A percentile compares a stretch with the other conserved stretches of the same genome.
Evolutionary conservation across 2,797 vertebrate species (phyloP).

Genomic region (Atherinosoma microstoma): DNA sequence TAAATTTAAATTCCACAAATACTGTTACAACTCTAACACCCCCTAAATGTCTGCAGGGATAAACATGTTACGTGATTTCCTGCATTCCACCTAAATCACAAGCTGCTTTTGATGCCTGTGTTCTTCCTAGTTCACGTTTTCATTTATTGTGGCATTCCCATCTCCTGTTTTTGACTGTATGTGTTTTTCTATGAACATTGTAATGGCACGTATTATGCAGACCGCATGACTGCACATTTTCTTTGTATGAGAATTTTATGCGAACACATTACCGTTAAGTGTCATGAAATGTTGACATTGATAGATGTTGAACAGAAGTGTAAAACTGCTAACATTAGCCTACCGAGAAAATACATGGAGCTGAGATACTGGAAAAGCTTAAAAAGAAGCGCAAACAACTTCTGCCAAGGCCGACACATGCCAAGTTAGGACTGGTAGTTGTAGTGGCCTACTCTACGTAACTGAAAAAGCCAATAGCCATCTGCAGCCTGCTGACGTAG

Average conservation of each 20-base stretch:
- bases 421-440: neutral
- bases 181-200: neutral
- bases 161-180: neutral
- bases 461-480: neutral
- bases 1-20: neutral
- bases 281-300: no score
- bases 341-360: neutral
- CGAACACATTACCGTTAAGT: no score
- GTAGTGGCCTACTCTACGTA: neutral
- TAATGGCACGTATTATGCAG: neutral
- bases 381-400: no score
- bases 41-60: constrained; percentile 6
- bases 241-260: neutral
- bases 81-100: neutral
- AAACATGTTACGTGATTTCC: constrained; percentile 3
- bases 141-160: neutral
- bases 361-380: neutral
- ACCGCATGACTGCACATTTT: neutral
- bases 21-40: neutral
- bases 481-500: no score
- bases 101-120: neutral
- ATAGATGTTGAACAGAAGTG: neutral
- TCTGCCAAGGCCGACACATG: no score
- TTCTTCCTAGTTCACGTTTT: neutral
- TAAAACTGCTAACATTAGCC: neutral